phyloP scores from a whole-genome alignment of 1,140 invertebrate species.

The Bombus waltoni region DNA sequence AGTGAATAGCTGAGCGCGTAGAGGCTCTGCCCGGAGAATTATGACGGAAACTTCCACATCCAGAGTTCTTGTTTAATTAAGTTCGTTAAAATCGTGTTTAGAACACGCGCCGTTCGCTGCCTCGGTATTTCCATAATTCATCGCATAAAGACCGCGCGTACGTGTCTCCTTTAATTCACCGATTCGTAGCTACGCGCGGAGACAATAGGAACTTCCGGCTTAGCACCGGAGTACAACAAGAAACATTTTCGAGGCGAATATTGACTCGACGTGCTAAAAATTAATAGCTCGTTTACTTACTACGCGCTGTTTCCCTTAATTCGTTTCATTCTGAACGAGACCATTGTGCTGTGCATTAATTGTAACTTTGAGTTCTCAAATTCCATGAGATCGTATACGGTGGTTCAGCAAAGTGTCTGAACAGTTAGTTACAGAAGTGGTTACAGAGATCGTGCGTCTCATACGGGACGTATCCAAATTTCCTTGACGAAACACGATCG shows the following conservation, averaged over 20 bases:
- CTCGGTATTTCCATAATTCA: slow-evolving; percentile 44
- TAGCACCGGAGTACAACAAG: neutral
- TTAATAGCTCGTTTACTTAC: neutral
- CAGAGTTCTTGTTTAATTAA: slow-evolving; percentile 41
- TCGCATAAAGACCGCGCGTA: slow-evolving; percentile 10
- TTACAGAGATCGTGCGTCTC: no score
- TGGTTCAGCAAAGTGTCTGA: neutral
- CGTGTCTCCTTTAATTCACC: slow-evolving; percentile 28
- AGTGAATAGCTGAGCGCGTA: neutral
- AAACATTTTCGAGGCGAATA: neutral
- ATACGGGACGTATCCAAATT: no score
- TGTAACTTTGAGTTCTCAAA: neutral
- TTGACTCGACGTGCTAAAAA: neutral
- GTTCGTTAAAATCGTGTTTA: slow-evolving; percentile 51
- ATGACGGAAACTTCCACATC: slow-evolving; percentile 23
- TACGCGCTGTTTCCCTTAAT: no score
- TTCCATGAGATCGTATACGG: neutral
- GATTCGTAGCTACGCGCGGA: neutral
- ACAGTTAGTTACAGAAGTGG: no score
- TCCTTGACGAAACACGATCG: no score
- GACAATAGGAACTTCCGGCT: neutral
- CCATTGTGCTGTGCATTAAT: neutral
- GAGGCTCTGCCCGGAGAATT: neutral
- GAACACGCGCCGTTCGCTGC: neutral
- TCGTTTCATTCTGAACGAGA: neutral